Evolutionary conservation across 2,113 vertebrate genomes (phyloP), one percentile per base, ranked within the genome.

Genomic region (Charadrius vociferus): DNA sequence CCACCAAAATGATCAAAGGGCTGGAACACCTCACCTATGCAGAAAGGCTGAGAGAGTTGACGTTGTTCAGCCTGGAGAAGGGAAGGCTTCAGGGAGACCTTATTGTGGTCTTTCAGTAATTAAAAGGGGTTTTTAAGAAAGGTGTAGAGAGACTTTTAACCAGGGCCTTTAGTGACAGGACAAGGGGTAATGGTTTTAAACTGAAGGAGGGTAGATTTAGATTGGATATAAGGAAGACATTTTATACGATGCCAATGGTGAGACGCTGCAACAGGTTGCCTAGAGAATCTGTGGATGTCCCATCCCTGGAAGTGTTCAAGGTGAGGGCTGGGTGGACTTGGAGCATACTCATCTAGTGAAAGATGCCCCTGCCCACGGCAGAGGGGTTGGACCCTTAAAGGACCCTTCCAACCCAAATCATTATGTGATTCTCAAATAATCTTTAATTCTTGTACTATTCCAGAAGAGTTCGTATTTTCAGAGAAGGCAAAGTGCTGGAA

Each of bases 91-190:
- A 1, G 7, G 6, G 10, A 77, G 13, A 65, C 13, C 14, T 72
- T n/a, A 23, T 0, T 17, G n/a, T 0, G 1, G 26, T 36, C 49
- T 67, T 41, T 26, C 34, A 26, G 5, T 29, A 79, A 5, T 17
- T 49, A 12, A 45, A 55, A 17, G 36, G 14, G 20, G 41, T 37
- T 39, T 62, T 0, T 21, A 63, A 59, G 66, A 62, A 53, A 87
- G 32, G 50, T 24, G 9, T 2, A 58, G 34, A 32, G 12, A 50
- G 8, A 72, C 32, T n/a, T 74, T 66, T 34, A 39, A 18, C 16
- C 32, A 66, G 26, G 14, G 16, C 6, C 22, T 32, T 1, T 4
- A 67, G 37, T 20, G 41, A 87, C 12, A 74, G 18, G 45, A 43
- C 9, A 63, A 67, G 32, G 13, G 18, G 12, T 4, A 83, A 73